These are phyloP conservation scores for Pituophis catenifer DNA, from an alignment of 2,113 vertebrate species.

Conservation along the genomic window DNA sequence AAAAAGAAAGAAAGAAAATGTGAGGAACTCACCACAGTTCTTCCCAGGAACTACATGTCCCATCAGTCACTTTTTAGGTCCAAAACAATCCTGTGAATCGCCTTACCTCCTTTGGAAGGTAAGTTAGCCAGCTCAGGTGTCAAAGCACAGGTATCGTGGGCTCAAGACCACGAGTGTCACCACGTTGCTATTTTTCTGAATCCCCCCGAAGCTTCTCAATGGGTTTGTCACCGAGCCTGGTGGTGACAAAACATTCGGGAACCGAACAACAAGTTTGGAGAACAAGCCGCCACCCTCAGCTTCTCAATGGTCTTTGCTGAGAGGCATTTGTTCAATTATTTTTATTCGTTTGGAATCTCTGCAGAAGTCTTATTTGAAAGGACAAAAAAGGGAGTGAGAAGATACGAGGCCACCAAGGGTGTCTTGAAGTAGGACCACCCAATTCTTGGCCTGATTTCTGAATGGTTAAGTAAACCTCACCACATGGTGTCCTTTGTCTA, in stretches of 20 bases:
- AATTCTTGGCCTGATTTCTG: slow-evolving; percentile 17
- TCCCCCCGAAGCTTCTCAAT: background rate
- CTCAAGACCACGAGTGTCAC: background rate
- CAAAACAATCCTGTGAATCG: background rate
- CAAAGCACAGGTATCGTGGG: background rate
- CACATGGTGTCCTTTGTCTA: slow-evolving; percentile 22
- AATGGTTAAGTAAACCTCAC: slow-evolving; percentile 7
- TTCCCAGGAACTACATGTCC: background rate
- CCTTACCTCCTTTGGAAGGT: background rate
- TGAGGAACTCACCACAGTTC: too few species aligned
- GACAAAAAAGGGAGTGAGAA: slow-evolving; percentile 12
- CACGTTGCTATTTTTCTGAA: background rate
- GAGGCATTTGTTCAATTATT: background rate
- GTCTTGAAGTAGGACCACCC: slow-evolving; percentile 61
- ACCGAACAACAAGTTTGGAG: background rate
- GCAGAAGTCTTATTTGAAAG: background rate
- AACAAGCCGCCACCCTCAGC: background rate
- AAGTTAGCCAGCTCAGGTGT: background rate
- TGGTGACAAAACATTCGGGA: background rate
- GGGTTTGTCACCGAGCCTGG: too few species aligned
- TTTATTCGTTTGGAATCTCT: slow-evolving; percentile 2
- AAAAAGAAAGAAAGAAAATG: too few species aligned
- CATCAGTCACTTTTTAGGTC: background rate
- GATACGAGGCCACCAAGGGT: slow-evolving; percentile 55
- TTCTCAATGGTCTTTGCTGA: background rate